phyloP scores from a whole-genome alignment of 2,113 vertebrate species.

The Clarias batrachus region DNA sequence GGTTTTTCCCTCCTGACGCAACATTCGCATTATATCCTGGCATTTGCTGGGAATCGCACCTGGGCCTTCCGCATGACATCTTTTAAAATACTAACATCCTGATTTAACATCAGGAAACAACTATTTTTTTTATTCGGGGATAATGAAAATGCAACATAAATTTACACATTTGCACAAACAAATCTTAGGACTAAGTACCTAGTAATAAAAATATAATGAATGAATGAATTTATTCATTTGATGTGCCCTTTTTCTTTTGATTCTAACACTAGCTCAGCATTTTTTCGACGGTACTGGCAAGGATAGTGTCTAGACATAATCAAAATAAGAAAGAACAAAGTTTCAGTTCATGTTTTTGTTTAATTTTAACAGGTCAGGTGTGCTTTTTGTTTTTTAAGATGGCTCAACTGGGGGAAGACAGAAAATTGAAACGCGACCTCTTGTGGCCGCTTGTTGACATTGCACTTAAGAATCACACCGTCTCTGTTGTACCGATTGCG shows the following conservation, averaged over 20 bases:
- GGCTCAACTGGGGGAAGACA: too few species aligned
- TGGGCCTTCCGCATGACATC: too few species aligned
- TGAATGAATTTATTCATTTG: background rate
- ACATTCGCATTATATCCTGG: too few species aligned
- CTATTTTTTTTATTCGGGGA: background rate
- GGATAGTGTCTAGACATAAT: background rate
- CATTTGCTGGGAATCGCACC: too few species aligned
- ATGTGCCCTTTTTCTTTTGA: background rate
- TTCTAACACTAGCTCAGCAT: background rate
- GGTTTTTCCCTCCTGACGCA: too few species aligned
- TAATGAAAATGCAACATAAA: background rate
- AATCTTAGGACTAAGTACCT: background rate
- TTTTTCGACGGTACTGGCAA: background rate
- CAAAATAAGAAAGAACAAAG: background rate
- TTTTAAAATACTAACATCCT: too few species aligned
- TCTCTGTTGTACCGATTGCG: background rate
- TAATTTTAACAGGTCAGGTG: background rate
- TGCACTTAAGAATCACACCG: background rate
- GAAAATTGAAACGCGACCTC: background rate
- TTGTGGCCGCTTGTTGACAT: background rate
- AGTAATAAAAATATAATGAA: background rate
- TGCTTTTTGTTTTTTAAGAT: background rate
- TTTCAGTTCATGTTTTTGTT: background rate
- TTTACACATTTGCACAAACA: background rate
- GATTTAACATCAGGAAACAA: background rate